phyloP scores from a whole-genome alignment of 2,888 invertebrate species.

The Lepidocyrtoides sp. region DNA sequence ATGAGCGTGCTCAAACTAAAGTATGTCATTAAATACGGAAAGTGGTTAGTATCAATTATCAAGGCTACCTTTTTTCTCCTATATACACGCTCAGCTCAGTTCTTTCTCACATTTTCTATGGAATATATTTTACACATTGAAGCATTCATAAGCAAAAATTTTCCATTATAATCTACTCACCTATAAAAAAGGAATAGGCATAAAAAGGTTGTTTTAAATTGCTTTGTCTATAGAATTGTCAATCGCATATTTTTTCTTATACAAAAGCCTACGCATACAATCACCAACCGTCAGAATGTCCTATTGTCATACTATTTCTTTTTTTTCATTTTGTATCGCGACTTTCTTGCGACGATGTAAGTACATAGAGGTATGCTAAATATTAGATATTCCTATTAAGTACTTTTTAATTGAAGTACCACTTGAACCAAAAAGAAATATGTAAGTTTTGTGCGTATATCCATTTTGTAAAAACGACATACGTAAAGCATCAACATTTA shows the following conservation, averaged over 20 bases:
- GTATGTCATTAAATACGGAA: slow-evolving; percentile 30
- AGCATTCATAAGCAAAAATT: background rate
- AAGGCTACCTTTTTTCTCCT: slow-evolving; percentile 11
- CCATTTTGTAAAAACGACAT: too few species aligned
- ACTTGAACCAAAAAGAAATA: background rate
- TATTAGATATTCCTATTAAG: background rate
- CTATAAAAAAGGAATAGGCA: background rate
- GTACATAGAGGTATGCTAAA: background rate
- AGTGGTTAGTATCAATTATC: slow-evolving; percentile 16
- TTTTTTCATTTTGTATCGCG: background rate
- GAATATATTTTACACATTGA: background rate
- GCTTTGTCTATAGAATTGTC: slow-evolving; percentile 37
- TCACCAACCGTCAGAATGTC: too few species aligned
- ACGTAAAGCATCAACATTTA: too few species aligned
- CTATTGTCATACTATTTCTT: background rate
- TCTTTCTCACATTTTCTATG: background rate
- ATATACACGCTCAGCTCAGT: background rate
- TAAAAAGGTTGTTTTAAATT: background rate
- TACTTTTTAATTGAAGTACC: slow-evolving; percentile 1
- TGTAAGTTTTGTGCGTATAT: too few species aligned
- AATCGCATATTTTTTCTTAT: background rate
- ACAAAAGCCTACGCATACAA: too few species aligned
- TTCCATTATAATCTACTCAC: slow-evolving; percentile 21
- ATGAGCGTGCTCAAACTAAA: background rate
- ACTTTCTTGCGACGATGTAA: background rate